These are phyloP conservation scores for Drosophila histrio DNA, from an alignment of 2,888 invertebrate species.

Conservation along the genomic window DNA sequence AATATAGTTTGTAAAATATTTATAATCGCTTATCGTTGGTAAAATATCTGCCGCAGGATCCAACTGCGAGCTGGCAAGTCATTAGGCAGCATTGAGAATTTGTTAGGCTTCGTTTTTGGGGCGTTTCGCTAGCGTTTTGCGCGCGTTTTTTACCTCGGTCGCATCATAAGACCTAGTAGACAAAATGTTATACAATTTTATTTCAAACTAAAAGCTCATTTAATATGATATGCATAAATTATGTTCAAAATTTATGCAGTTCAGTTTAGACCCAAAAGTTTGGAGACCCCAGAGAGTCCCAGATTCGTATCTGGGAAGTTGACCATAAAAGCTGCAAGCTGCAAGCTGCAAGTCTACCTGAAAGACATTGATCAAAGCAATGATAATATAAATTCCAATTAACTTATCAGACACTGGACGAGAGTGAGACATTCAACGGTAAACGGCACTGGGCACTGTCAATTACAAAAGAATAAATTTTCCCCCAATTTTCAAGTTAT, in stretches of 20 bases:
- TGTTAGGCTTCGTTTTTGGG: slow-evolving; percentile 18
- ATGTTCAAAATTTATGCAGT: slow-evolving; percentile 56
- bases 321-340: slow-evolving; percentile 34
- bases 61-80: slow-evolving; percentile 61
- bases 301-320: slow-evolving; percentile 49
- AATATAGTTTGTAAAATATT: slow-evolving; percentile 72
- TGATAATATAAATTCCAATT: slow-evolving; percentile 81
- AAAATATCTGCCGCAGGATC: slow-evolving; percentile 55
- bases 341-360: slow-evolving; percentile 2
- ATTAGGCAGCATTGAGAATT: slow-evolving; percentile 54
- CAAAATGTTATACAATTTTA: slow-evolving; percentile 14
- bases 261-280: slow-evolving; percentile 16
- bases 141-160: neutral
- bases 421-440: slow-evolving; percentile 69
- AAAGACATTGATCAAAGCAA: slow-evolving; percentile 71
- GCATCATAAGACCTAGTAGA: neutral
- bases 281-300: slow-evolving; percentile 24
- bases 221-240: slow-evolving; percentile 61
- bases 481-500: slow-evolving; percentile 39
- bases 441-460: slow-evolving; percentile 67
- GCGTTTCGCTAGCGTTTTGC: slow-evolving; percentile 24
- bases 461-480: slow-evolving; percentile 79
- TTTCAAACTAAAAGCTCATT: slow-evolving; percentile 61
- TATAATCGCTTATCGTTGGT: slow-evolving; percentile 56
- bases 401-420: slow-evolving; percentile 54